Conservation (phyloP, 2,888 invertebrate species). For the Parelbella ahira region DNA sequence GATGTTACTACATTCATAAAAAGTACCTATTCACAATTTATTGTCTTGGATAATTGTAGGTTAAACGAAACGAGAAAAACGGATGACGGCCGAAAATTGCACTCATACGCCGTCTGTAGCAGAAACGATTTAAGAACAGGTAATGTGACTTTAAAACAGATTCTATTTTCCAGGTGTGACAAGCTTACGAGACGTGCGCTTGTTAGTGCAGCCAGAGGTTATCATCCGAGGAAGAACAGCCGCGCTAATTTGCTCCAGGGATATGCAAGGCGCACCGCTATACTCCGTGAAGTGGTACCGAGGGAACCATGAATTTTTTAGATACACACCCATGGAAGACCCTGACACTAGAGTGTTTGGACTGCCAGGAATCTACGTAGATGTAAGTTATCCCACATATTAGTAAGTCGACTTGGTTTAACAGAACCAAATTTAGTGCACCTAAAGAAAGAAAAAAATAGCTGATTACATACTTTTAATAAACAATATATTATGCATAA, state of each 20-base stretch:
- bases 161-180: conserved; percentile 79
- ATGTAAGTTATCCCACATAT: conserved; percentile 80
- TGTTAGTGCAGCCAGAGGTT: conserved; percentile 85
- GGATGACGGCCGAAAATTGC: too few species aligned
- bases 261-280: conserved; percentile 87
- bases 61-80: too few species aligned
- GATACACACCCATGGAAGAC: conserved; percentile 88
- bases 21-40: too few species aligned
- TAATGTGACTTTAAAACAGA: too few species aligned
- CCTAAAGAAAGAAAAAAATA: too few species aligned
- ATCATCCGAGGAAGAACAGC: conserved; percentile 86
- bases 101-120: too few species aligned
- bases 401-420: background rate
- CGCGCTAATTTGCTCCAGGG: conserved; percentile 86
- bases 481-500: too few species aligned
- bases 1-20: too few species aligned
- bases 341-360: conserved; percentile 87
- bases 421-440: too few species aligned
- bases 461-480: too few species aligned
- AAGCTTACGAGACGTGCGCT: conserved; percentile 85
- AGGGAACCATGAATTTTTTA: conserved; percentile 90
- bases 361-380: conserved; percentile 87
- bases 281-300: conserved; percentile 95
- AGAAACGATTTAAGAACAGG: too few species aligned
- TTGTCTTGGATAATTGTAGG: too few species aligned